These are phyloP conservation scores for Chelonia mydas DNA, from an alignment of 2,797 vertebrate species.

Conservation along the genomic window DNA sequence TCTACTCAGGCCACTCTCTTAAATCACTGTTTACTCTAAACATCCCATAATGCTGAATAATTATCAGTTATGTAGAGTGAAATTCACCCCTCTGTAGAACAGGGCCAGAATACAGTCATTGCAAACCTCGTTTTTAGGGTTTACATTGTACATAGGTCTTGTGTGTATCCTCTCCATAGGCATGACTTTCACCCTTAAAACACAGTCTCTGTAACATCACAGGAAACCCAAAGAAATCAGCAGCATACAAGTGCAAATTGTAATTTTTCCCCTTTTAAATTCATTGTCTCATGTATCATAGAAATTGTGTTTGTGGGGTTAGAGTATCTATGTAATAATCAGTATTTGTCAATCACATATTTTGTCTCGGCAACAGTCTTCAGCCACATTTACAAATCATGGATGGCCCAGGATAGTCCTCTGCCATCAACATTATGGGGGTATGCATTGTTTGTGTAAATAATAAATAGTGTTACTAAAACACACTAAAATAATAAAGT, in stretches of 20 bases:
- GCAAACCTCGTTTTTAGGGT: accelerated
- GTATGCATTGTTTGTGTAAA: background rate
- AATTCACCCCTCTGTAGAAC: background rate
- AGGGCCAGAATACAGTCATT: background rate
- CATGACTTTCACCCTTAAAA: background rate
- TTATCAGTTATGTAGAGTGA: background rate
- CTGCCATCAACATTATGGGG: background rate
- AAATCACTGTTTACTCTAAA: background rate
- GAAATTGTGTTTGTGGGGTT: background rate
- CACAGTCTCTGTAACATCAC: background rate
- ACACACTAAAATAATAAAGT: too few relatives aligned
- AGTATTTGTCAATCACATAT: background rate
- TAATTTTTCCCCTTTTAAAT: background rate
- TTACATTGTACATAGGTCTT: background rate
- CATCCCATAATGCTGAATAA: background rate
- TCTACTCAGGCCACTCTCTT: background rate
- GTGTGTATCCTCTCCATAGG: background rate
- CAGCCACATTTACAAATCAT: background rate
- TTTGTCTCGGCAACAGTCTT: background rate
- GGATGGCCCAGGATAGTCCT: background rate
- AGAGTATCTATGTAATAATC: background rate
- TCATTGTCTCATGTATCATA: accelerated
- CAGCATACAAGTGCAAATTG: background rate
- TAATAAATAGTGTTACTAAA: too few relatives aligned
- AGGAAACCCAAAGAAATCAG: background rate